phyloP scores from a whole-genome alignment of 2,888 invertebrate genomes.

The Caenorhabditis zanzibari region DNA sequence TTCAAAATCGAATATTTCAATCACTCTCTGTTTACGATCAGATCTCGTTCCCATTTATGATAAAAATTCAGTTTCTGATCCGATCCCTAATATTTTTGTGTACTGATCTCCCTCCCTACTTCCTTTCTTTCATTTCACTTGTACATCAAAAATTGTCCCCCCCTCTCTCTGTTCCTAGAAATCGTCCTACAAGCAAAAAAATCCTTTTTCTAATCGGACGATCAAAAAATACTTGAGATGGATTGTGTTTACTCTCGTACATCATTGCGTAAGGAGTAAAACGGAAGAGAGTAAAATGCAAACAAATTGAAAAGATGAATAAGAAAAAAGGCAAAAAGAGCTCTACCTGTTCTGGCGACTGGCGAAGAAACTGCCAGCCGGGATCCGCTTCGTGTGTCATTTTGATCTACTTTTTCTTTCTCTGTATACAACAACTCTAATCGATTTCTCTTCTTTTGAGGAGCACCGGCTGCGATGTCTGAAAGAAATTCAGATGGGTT shows the following conservation, averaged over 20 bases:
- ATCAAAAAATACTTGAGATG: conserved; percentile 57
- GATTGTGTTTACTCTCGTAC: conserved; percentile 57
- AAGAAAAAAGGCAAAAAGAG: neutral
- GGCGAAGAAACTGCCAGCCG: conserved; percentile 83
- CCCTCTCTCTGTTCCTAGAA: conserved; percentile 6
- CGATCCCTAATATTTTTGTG: neutral
- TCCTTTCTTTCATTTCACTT: neutral
- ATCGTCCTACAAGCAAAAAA: conserved; percentile 18
- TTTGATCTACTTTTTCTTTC: conserved; percentile 36
- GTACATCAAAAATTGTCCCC: neutral
- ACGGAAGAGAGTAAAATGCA: conserved; percentile 40
- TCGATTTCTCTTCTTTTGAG: conserved; percentile 25
- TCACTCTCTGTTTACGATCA: no score
- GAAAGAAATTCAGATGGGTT: conserved; percentile 19
- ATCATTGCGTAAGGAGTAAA: conserved; percentile 53
- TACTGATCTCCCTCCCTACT: neutral
- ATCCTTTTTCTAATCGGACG: conserved; percentile 18
- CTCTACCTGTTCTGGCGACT: conserved; percentile 80
- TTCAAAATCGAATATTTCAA: no score
- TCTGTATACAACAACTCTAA: conserved; percentile 31
- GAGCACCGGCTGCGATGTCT: conserved; percentile 61
- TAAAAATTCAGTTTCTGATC: no score
- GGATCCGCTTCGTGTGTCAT: conserved; percentile 78
- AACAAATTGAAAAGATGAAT: conserved; percentile 42
- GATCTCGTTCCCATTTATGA: no score